phyloP scores from a whole-genome alignment of 2,113 vertebrate genomes.

The Brachirus orientalis region DNA sequence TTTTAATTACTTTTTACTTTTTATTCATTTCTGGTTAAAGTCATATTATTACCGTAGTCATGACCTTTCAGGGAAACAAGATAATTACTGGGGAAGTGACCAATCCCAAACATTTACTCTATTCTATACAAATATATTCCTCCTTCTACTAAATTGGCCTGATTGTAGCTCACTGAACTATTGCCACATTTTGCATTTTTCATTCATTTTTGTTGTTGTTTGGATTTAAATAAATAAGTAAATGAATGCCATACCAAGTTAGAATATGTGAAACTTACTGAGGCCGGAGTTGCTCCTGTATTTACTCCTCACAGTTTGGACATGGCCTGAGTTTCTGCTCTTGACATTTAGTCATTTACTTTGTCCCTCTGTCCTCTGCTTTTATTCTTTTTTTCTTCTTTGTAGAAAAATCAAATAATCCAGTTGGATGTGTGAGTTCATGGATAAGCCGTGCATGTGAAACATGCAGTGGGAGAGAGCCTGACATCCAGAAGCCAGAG shows the following conservation, averaged over 20 bases:
- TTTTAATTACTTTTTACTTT: no score
- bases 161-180: no score
- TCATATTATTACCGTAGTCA: no score
- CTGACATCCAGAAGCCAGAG: constrained; percentile 47
- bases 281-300: constrained; percentile 26
- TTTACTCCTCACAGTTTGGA: constrained; percentile 34
- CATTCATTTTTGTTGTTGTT: no score
- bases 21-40: no score
- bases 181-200: no score
- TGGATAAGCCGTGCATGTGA: constrained; percentile 51
- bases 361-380: constrained; percentile 19
- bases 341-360: not conserved
- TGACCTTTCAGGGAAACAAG: no score
- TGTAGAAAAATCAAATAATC: constrained; percentile 28
- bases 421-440: constrained; percentile 45
- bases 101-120: no score
- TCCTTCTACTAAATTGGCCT: no score
- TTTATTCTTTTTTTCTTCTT: constrained; percentile 30
- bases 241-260: not conserved
- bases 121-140: no score
- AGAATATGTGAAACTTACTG: constrained; percentile 54
- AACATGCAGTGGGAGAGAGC: constrained; percentile 35
- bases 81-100: no score
- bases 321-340: constrained; percentile 14
- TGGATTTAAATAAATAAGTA: no score